Evolutionary conservation across 2,797 vertebrate genomes (phyloP), one percentile per base, ranked within the genome.

Genomic region (Liparis tanakae): DNA sequence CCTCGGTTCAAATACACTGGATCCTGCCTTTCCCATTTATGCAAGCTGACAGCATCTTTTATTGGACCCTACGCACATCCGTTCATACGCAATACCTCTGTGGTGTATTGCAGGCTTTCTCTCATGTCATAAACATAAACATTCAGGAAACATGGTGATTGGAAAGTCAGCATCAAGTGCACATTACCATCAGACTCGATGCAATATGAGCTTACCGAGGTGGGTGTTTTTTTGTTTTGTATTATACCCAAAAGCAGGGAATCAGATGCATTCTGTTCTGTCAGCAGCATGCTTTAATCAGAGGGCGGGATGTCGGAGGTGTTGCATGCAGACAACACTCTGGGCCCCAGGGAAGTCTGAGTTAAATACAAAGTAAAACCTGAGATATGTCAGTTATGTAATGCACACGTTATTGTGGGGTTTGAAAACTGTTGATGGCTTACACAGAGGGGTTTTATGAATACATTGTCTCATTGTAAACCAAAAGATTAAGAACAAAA

Each of bases 201-300:
- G 33, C 34, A 43, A 15, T 17, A 55, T 37, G 36, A 33, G 39
- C n/a, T 62, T 18, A 43, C 7, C 39, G 14, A 39, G 37, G 43
- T 64, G 33, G 30, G 58, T 44, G 30, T 41, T 71, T 44, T 44
- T 59, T 68, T 50, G 25, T 37, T 41, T 8, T 41, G 33, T 30
- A 7, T 7, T 50, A 59, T 34, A 17, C 54, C 63, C 13, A 7
- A 56, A 22, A 61, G 74, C 44, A 25, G 6, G 46, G 41, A 73
- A 61, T 33, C 62, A 69, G 65, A 71, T 67, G 48, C 43, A 51
- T 58, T 15, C 20, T 54, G 61, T 57, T 34, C 66, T 59, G 63
- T 60, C 57, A 59, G 64, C 63, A 60, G 59, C 22, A 8, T 30
- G 50, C 14, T 70, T 72, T 72, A 56, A 69, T 75, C 44, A 36